These are phyloP conservation scores for Chlorops oryzae DNA, from an alignment of 1,140 invertebrate genomes.

Conservation along the genomic window DNA sequence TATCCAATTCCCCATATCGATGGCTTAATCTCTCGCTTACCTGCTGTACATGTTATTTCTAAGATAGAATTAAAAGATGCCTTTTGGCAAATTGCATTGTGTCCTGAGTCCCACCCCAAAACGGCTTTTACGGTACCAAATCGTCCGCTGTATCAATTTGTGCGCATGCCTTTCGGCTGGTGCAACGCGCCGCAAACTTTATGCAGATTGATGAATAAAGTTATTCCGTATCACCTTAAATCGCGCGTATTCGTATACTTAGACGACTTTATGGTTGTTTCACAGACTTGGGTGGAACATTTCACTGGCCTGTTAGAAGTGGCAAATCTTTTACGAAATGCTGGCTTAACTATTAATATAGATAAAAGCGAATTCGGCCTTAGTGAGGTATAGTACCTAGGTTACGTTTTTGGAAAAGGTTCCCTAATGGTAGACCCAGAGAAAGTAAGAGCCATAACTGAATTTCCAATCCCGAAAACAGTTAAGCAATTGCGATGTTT, in stretches of 20 bases:
- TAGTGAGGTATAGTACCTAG: slow-evolving; percentile 8
- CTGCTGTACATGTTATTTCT: slow-evolving; percentile 10
- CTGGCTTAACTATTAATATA: slow-evolving; percentile 13
- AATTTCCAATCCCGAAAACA: neutral
- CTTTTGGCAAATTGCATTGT: no score
- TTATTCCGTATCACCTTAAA: slow-evolving; percentile 5
- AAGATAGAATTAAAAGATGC: slow-evolving; percentile 5
- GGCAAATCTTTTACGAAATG: neutral
- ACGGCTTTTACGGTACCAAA: slow-evolving; percentile 2
- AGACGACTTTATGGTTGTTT: slow-evolving; percentile 11
- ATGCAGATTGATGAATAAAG: slow-evolving; percentile 6
- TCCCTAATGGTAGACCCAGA: slow-evolving; percentile 23
- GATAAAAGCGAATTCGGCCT: slow-evolving; percentile 45
- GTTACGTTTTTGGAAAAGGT: slow-evolving; percentile 10
- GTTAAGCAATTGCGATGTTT: slow-evolving; percentile 4
- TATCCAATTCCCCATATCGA: slow-evolving; percentile 13
- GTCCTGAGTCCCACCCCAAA: no score
- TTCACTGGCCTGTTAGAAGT: slow-evolving; percentile 3
- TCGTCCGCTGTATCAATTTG: slow-evolving; percentile 7
- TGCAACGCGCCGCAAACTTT: slow-evolving; percentile 7
- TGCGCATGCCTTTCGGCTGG: slow-evolving; percentile 8
- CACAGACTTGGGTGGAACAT: slow-evolving; percentile 3
- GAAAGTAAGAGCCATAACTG: neutral
- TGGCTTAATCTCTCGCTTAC: slow-evolving; percentile 9
- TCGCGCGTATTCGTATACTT: slow-evolving; percentile 11